Evolutionary conservation across 1,140 invertebrate genomes (phyloP).

Genomic region (Octopus sinensis): DNA sequence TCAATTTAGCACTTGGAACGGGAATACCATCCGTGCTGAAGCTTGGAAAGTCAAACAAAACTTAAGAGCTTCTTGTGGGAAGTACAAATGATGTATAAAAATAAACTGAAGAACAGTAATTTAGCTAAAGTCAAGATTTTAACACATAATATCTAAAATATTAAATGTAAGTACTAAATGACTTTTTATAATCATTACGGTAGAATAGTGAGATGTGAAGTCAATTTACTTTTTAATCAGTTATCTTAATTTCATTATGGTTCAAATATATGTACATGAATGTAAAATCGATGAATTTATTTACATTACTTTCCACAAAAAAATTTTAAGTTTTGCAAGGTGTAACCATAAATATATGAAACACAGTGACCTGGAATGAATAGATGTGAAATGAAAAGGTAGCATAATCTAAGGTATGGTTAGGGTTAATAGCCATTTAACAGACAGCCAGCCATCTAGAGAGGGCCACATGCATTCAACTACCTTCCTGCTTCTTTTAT

Average conservation of each 20-base stretch:
- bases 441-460: background rate
- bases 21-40: conserved; percentile 7
- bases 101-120: too few relatives aligned
- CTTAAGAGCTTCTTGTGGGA: background rate
- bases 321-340: background rate
- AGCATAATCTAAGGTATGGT: background rate
- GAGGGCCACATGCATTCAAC: background rate
- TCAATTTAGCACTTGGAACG: background rate
- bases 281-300: background rate
- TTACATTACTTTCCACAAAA: background rate
- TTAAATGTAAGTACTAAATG: too few relatives aligned
- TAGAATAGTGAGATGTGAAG: too few relatives aligned
- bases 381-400: background rate
- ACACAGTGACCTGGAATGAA: background rate
- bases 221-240: too few relatives aligned
- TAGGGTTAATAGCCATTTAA: background rate
- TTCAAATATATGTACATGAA: background rate
- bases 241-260: background rate
- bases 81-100: too few relatives aligned
- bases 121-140: too few relatives aligned
- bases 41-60: background rate
- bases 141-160: too few relatives aligned
- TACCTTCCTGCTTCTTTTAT: background rate
- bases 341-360: background rate
- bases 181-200: too few relatives aligned